Conservation (phyloP, 2,113 vertebrate species). For the Ciconia boyciana region DNA sequence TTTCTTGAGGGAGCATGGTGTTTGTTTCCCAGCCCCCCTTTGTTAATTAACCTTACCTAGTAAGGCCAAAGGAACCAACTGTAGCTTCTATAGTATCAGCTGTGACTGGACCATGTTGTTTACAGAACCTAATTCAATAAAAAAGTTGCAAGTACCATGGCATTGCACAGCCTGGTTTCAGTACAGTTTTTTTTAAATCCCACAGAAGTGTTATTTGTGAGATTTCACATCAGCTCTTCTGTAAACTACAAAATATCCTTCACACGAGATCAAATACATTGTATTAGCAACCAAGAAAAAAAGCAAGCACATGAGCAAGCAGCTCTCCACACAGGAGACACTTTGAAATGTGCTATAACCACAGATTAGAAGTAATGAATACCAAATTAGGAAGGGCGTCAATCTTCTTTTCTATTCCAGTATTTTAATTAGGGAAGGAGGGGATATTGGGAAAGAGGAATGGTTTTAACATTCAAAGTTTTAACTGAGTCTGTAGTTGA, state of each 20-base stretch:
- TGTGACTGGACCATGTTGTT: background rate
- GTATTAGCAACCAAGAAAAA: background rate
- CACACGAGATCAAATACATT: background rate
- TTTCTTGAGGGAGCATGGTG: background rate
- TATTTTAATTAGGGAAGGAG: background rate
- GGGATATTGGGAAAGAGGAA: background rate
- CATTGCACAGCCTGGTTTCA: background rate
- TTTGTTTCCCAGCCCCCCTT: background rate
- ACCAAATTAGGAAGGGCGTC: background rate
- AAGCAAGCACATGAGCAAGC: background rate
- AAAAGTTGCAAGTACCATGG: background rate
- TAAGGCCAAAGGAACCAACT: background rate
- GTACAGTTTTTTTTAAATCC: background rate
- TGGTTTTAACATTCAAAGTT: background rate
- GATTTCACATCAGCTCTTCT: background rate
- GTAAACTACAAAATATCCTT: background rate
- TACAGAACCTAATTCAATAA: background rate
- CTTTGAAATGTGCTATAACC: background rate
- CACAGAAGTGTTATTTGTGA: background rate
- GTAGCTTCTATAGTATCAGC: background rate
- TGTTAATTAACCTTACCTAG: background rate
- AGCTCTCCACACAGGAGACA: background rate
- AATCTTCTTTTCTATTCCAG: background rate
- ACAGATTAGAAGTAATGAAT: background rate
- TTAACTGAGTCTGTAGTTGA: background rate